phyloP scores from a whole-genome alignment of 1,140 invertebrate species.

The Pogonomyrmex californicus region DNA sequence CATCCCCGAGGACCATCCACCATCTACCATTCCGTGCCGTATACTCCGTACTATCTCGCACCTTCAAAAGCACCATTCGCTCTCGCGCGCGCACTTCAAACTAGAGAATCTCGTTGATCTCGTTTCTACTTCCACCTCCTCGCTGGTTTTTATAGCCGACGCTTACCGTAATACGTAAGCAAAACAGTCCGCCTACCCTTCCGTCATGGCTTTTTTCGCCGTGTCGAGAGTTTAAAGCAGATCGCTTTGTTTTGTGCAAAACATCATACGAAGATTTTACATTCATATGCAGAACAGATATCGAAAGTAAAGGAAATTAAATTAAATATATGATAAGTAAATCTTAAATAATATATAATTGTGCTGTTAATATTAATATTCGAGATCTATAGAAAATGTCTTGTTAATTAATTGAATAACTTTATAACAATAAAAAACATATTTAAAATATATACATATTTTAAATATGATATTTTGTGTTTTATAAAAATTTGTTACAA shows the following conservation, averaged over 20 bases:
- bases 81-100: constrained; percentile 42
- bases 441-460: not conserved
- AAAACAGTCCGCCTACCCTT: constrained; percentile 60
- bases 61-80: constrained; percentile 46
- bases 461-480: too few relatives aligned
- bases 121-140: constrained; percentile 51
- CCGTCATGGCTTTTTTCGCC: constrained; percentile 28
- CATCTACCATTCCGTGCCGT: constrained; percentile 61
- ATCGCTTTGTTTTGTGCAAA: constrained; percentile 57
- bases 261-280: not conserved
- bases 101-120: constrained; percentile 68
- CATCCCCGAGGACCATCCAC: constrained; percentile 68
- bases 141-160: constrained; percentile 62
- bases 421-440: not conserved
- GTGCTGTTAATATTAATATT: not conserved
- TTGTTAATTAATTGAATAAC: not conserved
- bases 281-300: not conserved
- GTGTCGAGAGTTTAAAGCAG: constrained; percentile 64
- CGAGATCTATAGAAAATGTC: not conserved
- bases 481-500: not conserved
- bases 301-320: not conserved
- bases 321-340: too few relatives aligned
- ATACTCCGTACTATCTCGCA: constrained; percentile 64
- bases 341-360: not conserved
- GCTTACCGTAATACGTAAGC: constrained; percentile 63